Evolutionary conservation across 1,140 invertebrate genomes (phyloP).

Genomic region (Apis mellifera): Amel_HAv3.1 CM009937.2:11812001-11812500

Average conservation of each 20-base stretch:
- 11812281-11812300: background rate
- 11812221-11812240: background rate
- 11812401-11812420: constrained; percentile 7
- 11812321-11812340: background rate
- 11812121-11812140: background rate
- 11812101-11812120: too few species aligned
- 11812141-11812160: background rate
- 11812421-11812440: constrained; percentile 45
- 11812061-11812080: background rate
- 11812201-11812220: background rate
- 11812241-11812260: background rate
- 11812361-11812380: background rate
- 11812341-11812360: background rate
- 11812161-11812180: background rate
- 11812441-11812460: constrained; percentile 56
- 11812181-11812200: background rate
- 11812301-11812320: background rate
- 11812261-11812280: background rate
- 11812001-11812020: background rate
- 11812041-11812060: background rate
- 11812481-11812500: constrained; percentile 31
- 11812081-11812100: too few species aligned
- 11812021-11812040: too few species aligned
- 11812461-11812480: constrained; percentile 23
- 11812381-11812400: background rate